Evolutionary conservation across 2,888 invertebrate species (phyloP), one percentile per base, ranked within the genome.

Genomic region (Megastigmus dorsalis): DNA sequence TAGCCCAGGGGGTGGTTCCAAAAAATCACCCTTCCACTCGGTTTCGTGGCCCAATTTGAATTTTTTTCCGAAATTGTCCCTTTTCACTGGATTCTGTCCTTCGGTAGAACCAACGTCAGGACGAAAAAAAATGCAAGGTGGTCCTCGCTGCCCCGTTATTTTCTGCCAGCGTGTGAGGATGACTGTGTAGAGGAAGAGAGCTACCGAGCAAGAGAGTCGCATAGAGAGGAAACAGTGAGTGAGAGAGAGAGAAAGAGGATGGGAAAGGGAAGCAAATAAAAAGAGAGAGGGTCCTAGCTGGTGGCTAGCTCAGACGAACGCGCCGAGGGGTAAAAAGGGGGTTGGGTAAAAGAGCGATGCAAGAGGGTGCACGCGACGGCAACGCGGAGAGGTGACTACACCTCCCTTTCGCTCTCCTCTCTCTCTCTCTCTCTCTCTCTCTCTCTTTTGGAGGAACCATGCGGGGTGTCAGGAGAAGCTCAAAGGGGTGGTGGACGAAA

Each of bases 401-500:
- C 54, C 48, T 57, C 36, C 69, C 43, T n/a, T n/a, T n/a, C n/a
- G n/a, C n/a, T 28, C 43, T 23, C 20, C 45, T 36, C 54, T 69
- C 52, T 60, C 54, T 50, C 28, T 63, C 50, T 54, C 30, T 38
- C 73, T 75, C 45, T 66, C 45, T 67, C 54, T 55, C 33, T 41
- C 55, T 48, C 55, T 41, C 74, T 70, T 66, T 75, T 48, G 68
- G 79, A 79, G 78, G 79, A 79, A 77, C 78, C 77, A 77, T 78
- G 78, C 80, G 75, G 77, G 74, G 77, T 75, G 79, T 68, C 52
- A 66, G 73, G 71, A 72, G 62, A 66, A 66, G 75, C 60, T 41
- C 59, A n/a, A 79, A 77, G 79, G 80, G 80, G 76, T 78, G 81
- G 81, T 80, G 83, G 82, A 81, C 80, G 81, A 82, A 83, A 82